Evolutionary conservation across 1,140 invertebrate genomes (phyloP), one percentile per base, ranked within the genome.

Genomic region (Chlorops oryzae): DNA sequence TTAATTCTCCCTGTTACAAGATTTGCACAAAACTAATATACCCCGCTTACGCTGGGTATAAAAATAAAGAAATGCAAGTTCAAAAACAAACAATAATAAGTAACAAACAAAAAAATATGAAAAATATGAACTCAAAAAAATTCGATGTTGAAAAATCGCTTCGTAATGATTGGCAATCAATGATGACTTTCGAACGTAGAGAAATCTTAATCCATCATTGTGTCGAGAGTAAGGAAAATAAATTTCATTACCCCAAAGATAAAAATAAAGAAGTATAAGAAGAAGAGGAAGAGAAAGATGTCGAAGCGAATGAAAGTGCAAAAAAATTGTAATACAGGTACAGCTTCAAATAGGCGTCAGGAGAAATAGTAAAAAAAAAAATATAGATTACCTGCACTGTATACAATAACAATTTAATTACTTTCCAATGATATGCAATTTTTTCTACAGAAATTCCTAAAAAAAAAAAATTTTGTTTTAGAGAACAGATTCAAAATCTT

Each of bases 361-460:
- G 15, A 45, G 34, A 45, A 28, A 20, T 20, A 28, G 34, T 25
- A 45, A 45, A 45, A 45, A n/a, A n/a, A n/a, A n/a, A n/a, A n/a
- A n/a, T n/a, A n/a, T n/a, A n/a, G n/a, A n/a, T n/a, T n/a, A n/a
- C n/a, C n/a, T n/a, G n/a, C n/a, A n/a, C n/a, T n/a, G n/a, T n/a
- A n/a, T n/a, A n/a, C 34, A 32, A 47, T 63, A 64, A 67, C 62
- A 67, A 64, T 67, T 67, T 67, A 67, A 67, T 67, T 67, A 67
- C 64, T 61, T 64, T 57, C 55, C 60, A 55, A 67, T 67, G 64
- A 61, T 64, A 52, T 59, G 64, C 64, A 67, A 64, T 66, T 64
- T 59, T 52, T 41, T 41, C 21, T 10, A n/a, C n/a, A n/a, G n/a
- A n/a, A n/a, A n/a, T n/a, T n/a, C n/a, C n/a, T n/a, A n/a, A n/a